A percentile compares a stretch with the other conserved stretches of the same genome.
Conservation (phyloP, 2,113 vertebrate species). For the Pluvialis apricaria region DNA sequence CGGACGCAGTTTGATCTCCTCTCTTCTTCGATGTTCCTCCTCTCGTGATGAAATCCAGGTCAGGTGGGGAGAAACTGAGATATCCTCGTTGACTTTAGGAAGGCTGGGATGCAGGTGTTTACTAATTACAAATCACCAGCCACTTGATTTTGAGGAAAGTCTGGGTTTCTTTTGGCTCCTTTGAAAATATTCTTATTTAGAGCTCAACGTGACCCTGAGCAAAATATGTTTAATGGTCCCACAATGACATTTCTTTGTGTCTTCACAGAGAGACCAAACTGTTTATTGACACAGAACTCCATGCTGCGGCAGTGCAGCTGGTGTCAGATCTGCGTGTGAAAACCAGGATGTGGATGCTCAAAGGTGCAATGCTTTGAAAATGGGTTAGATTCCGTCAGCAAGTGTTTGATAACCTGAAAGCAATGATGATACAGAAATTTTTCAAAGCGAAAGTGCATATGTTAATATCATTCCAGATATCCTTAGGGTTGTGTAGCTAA, state of each 20-base stretch:
- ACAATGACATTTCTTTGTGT: neutral
- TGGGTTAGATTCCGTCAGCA: neutral
- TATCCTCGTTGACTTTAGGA: neutral
- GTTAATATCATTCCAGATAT: neutral
- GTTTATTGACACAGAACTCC: neutral
- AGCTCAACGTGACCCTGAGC: neutral
- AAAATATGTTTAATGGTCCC: neutral
- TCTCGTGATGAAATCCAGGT: neutral
- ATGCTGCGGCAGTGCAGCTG: neutral
- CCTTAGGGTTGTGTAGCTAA: conserved; percentile 1
- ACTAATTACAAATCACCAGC: neutral
- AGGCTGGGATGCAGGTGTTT: neutral
- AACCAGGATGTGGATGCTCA: neutral
- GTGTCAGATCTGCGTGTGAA: neutral
- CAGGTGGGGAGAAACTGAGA: neutral
- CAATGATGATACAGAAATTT: neutral
- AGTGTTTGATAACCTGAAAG: neutral
- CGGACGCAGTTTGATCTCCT: rapidly evolving
- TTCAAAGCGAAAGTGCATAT: neutral
- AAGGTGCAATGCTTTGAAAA: neutral
- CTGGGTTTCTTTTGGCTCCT: neutral
- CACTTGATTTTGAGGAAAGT: neutral
- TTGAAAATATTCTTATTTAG: neutral
- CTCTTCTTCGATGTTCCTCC: rapidly evolving
- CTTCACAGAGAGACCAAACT: neutral